A percentile compares a stretch with the other conserved stretches of the same genome.
These are phyloP conservation scores for Hoplostethus atlanticus DNA, from an alignment of 2,797 vertebrate species.

Conservation along the genomic window DNA sequence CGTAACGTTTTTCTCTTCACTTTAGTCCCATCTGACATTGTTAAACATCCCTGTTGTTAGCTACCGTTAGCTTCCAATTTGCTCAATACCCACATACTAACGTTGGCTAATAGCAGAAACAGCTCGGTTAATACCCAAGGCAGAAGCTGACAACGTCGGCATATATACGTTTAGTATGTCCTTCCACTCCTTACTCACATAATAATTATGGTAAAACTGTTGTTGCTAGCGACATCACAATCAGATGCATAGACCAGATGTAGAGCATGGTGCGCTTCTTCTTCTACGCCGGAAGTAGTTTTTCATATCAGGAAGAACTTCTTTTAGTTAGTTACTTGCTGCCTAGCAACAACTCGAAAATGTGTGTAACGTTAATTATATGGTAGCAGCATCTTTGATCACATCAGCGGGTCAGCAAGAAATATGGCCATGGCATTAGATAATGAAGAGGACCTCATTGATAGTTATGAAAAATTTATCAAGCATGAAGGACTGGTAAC, in stretches of 20 bases:
- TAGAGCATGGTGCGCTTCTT: conserved; percentile 18
- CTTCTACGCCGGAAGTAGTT: conserved; percentile 62
- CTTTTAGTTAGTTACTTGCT: conserved; percentile 4
- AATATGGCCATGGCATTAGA: neutral
- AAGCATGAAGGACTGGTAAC: conserved; percentile 35
- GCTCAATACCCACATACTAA: neutral
- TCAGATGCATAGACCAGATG: neutral
- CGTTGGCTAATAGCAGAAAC: neutral
- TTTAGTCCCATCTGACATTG: neutral
- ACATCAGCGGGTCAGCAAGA: neutral
- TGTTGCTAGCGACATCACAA: no score
- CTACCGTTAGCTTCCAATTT: neutral
- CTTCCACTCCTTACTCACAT: neutral
- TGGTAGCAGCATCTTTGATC: no score
- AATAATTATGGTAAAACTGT: neutral
- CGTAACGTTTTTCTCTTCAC: neutral
- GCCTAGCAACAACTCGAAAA: conserved; percentile 17
- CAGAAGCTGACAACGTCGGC: neutral
- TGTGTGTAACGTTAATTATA: no score
- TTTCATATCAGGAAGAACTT: neutral
- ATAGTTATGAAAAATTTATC: conserved; percentile 25
- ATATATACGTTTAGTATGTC: neutral
- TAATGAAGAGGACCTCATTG: conserved; percentile 11
- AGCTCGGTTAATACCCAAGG: neutral
- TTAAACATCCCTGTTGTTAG: neutral